These are phyloP conservation scores for Nemotelus pantherinus DNA, from an alignment of 2,888 invertebrate genomes.

Conservation along the genomic window DNA sequence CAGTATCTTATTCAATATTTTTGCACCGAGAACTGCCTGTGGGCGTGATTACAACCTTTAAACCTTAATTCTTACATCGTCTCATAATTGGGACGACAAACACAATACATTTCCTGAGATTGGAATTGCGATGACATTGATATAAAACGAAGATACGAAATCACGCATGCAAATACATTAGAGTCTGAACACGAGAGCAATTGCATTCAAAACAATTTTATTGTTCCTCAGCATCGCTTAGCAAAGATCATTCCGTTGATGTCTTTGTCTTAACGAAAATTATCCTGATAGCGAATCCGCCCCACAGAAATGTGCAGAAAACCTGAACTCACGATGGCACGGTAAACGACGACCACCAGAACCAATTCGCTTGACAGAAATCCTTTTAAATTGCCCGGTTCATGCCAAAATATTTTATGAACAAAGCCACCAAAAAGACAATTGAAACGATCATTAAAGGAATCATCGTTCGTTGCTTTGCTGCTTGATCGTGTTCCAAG, in stretches of 20 bases:
- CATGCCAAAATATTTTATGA: slow-evolving; percentile 39
- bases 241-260: background rate
- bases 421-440: slow-evolving; percentile 8
- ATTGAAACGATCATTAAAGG: slow-evolving; percentile 19
- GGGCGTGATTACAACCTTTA: slow-evolving; percentile 43
- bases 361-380: slow-evolving; percentile 29
- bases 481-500: slow-evolving; percentile 22
- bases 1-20: slow-evolving; percentile 12
- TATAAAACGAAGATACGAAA: slow-evolving; percentile 19
- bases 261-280: slow-evolving; percentile 40
- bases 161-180: slow-evolving; percentile 35
- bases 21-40: slow-evolving; percentile 31
- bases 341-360: slow-evolving; percentile 20
- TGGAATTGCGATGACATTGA: slow-evolving; percentile 35
- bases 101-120: slow-evolving; percentile 36
- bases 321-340: background rate
- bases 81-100: slow-evolving; percentile 32
- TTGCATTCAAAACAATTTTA: slow-evolving; percentile 25
- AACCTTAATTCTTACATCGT: slow-evolving; percentile 37
- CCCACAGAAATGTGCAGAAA: slow-evolving; percentile 1
- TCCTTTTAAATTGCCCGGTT: slow-evolving; percentile 28
- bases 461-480: slow-evolving; percentile 20
- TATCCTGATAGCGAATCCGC: slow-evolving; percentile 27
- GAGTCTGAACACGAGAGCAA: background rate
- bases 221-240: slow-evolving; percentile 12